Base-by-base conservation (phyloP, 2,797 vertebrate genomes). In the Dendrocincla tyrannina region DNA sequence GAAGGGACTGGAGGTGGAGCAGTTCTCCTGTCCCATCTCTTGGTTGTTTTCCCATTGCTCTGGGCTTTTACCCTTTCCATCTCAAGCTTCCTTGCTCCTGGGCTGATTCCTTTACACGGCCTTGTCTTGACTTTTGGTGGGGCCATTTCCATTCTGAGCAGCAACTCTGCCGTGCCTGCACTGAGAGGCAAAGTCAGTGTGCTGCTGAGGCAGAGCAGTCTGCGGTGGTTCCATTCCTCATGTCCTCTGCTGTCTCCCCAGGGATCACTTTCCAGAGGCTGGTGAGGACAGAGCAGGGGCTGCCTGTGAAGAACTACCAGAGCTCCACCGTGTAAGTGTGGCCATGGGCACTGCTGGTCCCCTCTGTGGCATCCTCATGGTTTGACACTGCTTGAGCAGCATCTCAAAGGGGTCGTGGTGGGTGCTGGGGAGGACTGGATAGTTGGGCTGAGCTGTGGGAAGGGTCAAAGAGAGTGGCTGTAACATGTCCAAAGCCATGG, bases 231-330 rank as follows among this genome's bases (percentile, higher is more conserved):
- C 69, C 4, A 4, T 41, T 18, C 47, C 74, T 95, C 58, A 73
- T 7, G 14, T 60, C 18, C 59, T 76, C 49, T 62, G 20, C 46
- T 86, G 25, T 66, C 68, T 85, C 64, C 50, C 5, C 95, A 99
- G 99, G 99, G 33, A 99, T 99, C 97, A 98, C 99, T 14, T 99
- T 98, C 97, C 99, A 99, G 97, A 98, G 99, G 77, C 96, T 99
- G 91, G 99, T 99, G 95, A 98, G 98, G 95, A 98, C 99, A 3
- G 99, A 99, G 93, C 99, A 99, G 94, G 98, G 98, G 25, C 97
- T 99, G 46, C 89, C 97, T 10, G 89, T 96, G 32, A 97, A 98
- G 72, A 98, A 93, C 82, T 96, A 97, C 47, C 97, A 97, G 69
- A 98, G 98, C 87, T 99, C 98, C 93, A 99, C 98, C 1, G 97